phyloP scores from a whole-genome alignment of 2,888 invertebrate genomes.

The Epiblema foenella region DNA sequence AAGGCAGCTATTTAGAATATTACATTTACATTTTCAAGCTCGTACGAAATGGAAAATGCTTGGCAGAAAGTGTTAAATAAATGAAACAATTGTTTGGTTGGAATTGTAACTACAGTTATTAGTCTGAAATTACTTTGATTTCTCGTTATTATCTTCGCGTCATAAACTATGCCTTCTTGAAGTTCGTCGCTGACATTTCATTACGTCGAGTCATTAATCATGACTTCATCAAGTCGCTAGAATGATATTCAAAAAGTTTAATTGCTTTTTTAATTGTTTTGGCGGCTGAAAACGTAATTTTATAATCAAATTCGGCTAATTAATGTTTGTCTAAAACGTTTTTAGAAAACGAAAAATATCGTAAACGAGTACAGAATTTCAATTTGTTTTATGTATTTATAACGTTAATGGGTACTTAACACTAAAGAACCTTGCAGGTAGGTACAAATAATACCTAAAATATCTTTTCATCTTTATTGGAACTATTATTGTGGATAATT shows the following conservation, averaged over 20 bases:
- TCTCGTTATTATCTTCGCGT: neutral
- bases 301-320: conserved; percentile 14
- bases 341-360: neutral
- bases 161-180: conserved; percentile 10
- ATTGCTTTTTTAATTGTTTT: conserved; percentile 20
- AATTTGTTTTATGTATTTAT: too few relatives aligned
- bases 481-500: too few relatives aligned
- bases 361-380: neutral
- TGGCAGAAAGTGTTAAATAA: neutral
- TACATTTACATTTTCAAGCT: neutral
- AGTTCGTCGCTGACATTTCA: conserved; percentile 11
- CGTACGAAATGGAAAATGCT: neutral
- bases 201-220: conserved; percentile 13
- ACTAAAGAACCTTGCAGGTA: too few relatives aligned
- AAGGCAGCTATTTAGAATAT: neutral
- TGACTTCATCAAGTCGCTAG: conserved; percentile 5
- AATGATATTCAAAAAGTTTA: conserved; percentile 26
- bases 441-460: too few relatives aligned
- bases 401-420: too few relatives aligned
- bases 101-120: too few relatives aligned
- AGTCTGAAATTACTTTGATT: neutral
- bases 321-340: neutral
- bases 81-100: too few relatives aligned
- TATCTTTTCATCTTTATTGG: too few relatives aligned
- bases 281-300: conserved; percentile 1